Evolutionary conservation across 2,888 invertebrate species (phyloP).

Genomic region (Celastrina argiolus): DNA sequence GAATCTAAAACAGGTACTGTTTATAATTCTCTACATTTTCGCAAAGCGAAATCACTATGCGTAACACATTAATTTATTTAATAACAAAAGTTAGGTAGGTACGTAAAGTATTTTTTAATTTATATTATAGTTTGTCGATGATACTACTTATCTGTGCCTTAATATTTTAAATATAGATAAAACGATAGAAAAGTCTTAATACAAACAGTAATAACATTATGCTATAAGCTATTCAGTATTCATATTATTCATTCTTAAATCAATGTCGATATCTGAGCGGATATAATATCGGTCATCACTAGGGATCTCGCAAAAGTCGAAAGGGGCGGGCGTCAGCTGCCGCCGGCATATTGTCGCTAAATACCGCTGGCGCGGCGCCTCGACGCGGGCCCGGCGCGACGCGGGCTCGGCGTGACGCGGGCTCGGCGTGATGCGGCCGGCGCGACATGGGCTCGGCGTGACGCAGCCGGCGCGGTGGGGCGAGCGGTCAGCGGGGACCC

Average conservation of each 20-base stretch:
- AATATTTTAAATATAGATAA: no score
- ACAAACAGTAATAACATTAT: background rate
- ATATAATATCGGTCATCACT: constrained; percentile 33
- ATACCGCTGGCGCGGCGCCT: constrained; percentile 30
- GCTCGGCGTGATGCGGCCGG: constrained; percentile 30
- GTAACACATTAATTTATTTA: no score
- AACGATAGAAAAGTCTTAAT: no score
- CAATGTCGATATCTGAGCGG: constrained; percentile 27
- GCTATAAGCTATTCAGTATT: background rate
- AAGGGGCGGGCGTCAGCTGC: constrained; percentile 64
- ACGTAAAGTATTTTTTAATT: no score
- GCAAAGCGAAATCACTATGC: no score
- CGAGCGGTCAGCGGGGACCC: constrained; percentile 6
- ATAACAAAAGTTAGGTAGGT: no score
- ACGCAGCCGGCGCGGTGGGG: background rate
- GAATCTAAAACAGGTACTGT: no score
- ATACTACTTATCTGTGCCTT: no score
- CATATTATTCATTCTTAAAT: constrained; percentile 3
- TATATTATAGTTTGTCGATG: no score
- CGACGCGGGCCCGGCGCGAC: constrained; percentile 31
- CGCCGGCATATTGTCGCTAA: constrained; percentile 61
- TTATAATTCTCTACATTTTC: no score
- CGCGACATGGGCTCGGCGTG: constrained; percentile 34
- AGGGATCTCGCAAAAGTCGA: constrained; percentile 33
- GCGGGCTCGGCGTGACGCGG: constrained; percentile 35